These are phyloP conservation scores for Actinia equina DNA, from an alignment of 64 coral and sea anemone genomes.

Conservation along the genomic window DNA sequence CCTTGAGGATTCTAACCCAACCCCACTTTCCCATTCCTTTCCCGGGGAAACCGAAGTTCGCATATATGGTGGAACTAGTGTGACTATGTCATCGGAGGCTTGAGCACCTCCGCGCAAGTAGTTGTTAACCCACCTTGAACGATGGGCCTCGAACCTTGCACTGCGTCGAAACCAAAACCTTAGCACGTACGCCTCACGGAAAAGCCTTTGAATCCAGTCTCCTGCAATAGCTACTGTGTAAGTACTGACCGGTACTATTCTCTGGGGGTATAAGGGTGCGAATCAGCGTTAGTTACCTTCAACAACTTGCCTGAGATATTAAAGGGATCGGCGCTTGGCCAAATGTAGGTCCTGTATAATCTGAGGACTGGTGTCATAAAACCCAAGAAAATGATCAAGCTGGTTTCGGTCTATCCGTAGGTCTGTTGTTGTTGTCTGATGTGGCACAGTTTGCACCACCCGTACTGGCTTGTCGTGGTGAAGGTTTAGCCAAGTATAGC, in stretches of 20 bases:
- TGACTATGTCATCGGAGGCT: not conserved
- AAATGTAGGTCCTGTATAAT: conserved; percentile 35
- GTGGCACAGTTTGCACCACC: conserved; percentile 6
- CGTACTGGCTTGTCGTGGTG: conserved; percentile 21
- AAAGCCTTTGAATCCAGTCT: conserved; percentile 24
- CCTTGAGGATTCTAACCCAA: not conserved
- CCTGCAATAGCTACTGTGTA: conserved; percentile 39
- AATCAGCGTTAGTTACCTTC: conserved; percentile 44
- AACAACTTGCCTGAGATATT: conserved; percentile 31
- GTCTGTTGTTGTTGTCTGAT: conserved; percentile 4
- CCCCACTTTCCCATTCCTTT: not conserved
- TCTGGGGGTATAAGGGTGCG: conserved; percentile 26
- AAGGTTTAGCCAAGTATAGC: conserved; percentile 34
- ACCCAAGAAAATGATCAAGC: conserved; percentile 31
- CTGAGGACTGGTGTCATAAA: conserved; percentile 44
- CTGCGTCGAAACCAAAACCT: conserved; percentile 32
- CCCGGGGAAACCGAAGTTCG: not conserved
- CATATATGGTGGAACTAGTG: not conserved
- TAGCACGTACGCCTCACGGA: conserved; percentile 36
- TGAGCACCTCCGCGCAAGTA: conserved; percentile 29
- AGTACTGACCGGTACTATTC: conserved; percentile 32
- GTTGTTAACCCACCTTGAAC: conserved; percentile 17
- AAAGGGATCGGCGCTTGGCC: conserved; percentile 24
- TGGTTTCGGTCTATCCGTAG: conserved; percentile 1
- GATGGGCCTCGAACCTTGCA: conserved; percentile 26